phyloP scores from a whole-genome alignment of 2,797 vertebrate genomes.

The Lophius americanus region DNA sequence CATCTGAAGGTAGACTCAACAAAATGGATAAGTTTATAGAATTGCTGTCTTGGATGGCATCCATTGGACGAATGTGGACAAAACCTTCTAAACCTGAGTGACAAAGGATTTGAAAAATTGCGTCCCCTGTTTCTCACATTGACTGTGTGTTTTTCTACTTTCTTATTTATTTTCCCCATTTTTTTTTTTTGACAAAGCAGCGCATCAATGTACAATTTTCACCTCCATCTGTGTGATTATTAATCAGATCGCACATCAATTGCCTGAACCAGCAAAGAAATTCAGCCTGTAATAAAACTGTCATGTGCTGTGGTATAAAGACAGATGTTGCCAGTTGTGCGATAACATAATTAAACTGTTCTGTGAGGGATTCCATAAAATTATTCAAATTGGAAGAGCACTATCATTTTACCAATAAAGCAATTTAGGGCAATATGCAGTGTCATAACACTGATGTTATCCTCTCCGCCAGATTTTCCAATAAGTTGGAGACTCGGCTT shows the following conservation, averaged over 20 bases:
- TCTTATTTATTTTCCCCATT: conserved; percentile 71
- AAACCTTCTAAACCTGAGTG: conserved; percentile 39
- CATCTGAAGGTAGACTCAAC: conserved; percentile 74
- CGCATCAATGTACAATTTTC: conserved; percentile 84
- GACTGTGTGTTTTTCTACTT: conserved; percentile 33
- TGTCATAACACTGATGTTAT: conserved; percentile 88
- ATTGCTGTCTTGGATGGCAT: conserved; percentile 56
- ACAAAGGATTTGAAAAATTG: conserved; percentile 50
- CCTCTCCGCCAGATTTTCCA: conserved; percentile 80
- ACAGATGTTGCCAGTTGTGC: conserved; percentile 90
- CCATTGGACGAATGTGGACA: conserved; percentile 58
- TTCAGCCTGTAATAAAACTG: conserved; percentile 91
- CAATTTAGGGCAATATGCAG: conserved; percentile 88
- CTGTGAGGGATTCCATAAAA: conserved; percentile 89
- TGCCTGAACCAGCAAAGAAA: conserved; percentile 87
- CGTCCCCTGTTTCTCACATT: conserved; percentile 9
- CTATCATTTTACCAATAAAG: conserved; percentile 91
- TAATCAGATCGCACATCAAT: conserved; percentile 90
- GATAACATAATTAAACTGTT: conserved; percentile 91
- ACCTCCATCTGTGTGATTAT: conserved; percentile 87
- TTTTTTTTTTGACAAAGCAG: conserved; percentile 65
- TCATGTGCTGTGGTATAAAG: conserved; percentile 89
- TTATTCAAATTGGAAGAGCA: conserved; percentile 90
- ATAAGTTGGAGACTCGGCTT: conserved; percentile 76
- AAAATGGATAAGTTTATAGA: conserved; percentile 72